Base-by-base conservation (phyloP, 1,140 invertebrate species). In the Heliconius hewitsoni region DNA sequence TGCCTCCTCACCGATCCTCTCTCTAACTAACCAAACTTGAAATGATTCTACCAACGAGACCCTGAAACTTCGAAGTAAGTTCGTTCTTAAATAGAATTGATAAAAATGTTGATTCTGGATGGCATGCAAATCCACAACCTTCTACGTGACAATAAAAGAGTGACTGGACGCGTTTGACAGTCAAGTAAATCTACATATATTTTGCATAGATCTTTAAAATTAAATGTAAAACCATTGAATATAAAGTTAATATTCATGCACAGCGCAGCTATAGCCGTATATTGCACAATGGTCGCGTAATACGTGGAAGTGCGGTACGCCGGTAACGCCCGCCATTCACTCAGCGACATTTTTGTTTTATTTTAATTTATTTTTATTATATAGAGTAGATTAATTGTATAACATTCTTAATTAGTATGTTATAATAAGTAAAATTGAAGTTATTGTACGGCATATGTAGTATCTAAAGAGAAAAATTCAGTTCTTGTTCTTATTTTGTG, bases 231-330 rank as follows among this genome's bases (percentile, higher is more conserved):
- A 66, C 11, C 60, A 66, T 66, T 66, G 27, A 30, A 30, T 27
- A 66, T 27, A 66, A 66, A 66, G 60, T 79, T 74, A 79, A 79
- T 79, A 79, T 79, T 74, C 73, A 79, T 76, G 57, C 73, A 66
- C 11, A 78, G 77, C 72, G 42, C 74, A 34, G 72, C 37, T 79
- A 42, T 74, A 73, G 73, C 73, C 30, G 77, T 27, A 18, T 50
- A 71, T 88, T 88, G 76, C 83, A 80, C 81, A 88, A 88, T 74
- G 70, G 37, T 86, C 75, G 75, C 82, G 85, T 85, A 86, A 87
- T 71, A 85, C 81, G 81, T 84, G 83, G 84, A 85, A 78, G 80
- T 78, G 60, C 74, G 57, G 42, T 50, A 66, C 9, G 8, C 27
- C 1, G 23, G 60, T 66, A 66, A 76, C 16, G 11, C 2, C 11